Conservation (phyloP, 2,113 vertebrate genomes). For the Nibea coibor region DNA sequence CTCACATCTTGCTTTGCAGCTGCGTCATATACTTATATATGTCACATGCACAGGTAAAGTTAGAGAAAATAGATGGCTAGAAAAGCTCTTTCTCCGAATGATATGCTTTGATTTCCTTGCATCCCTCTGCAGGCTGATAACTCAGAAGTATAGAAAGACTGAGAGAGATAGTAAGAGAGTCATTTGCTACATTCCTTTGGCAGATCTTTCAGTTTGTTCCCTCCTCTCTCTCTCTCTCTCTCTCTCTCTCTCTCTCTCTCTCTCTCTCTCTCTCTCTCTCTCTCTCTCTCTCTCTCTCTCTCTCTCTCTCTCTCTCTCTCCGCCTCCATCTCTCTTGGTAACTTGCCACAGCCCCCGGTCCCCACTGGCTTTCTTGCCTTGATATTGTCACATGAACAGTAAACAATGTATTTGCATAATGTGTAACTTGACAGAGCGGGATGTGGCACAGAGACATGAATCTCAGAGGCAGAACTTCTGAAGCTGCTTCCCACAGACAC, state of each 20-base stretch:
- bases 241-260: slow-evolving; percentile 24
- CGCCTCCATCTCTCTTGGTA: slow-evolving; percentile 58
- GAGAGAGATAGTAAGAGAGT: slow-evolving; percentile 45
- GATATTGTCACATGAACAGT: slow-evolving; percentile 76
- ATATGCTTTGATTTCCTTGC: slow-evolving; percentile 64
- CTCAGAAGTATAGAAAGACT: slow-evolving; percentile 47
- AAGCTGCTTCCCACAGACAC: slow-evolving; percentile 52
- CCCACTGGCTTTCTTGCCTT: slow-evolving; percentile 70
- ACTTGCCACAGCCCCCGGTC: slow-evolving; percentile 63
- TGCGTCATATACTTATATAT: slow-evolving; percentile 40
- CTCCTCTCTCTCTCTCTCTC: slow-evolving; percentile 22
- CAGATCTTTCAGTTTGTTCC: slow-evolving; percentile 58
- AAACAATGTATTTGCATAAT: slow-evolving; percentile 81
- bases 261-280: slow-evolving; percentile 23
- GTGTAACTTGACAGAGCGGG: slow-evolving; percentile 73
- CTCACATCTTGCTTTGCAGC: slow-evolving; percentile 16
- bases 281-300: slow-evolving; percentile 34
- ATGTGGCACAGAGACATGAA: slow-evolving; percentile 64
- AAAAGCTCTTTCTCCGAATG: slow-evolving; percentile 39
- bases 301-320: slow-evolving; percentile 13
- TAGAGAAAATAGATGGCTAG: slow-evolving; percentile 47
- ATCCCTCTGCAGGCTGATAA: slow-evolving; percentile 26
- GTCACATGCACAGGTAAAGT: slow-evolving; percentile 35
- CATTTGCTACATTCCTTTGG: slow-evolving; percentile 55
- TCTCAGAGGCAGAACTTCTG: slow-evolving; percentile 72